A percentile compares a stretch with the other conserved stretches of the same genome.
Conservation (phyloP, 1,140 invertebrate species). For the Drosophila virilis region DNA sequence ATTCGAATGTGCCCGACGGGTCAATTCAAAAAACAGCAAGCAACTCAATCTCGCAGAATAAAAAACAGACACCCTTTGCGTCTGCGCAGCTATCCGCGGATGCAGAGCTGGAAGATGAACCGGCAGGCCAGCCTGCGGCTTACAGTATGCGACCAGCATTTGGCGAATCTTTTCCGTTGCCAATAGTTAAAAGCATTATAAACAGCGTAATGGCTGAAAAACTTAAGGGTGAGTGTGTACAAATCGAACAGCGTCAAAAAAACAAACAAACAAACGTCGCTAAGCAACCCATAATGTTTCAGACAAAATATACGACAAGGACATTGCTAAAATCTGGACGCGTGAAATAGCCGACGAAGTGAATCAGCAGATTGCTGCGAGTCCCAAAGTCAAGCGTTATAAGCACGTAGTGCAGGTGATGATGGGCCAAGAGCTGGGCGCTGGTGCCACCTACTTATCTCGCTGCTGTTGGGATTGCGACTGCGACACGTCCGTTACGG, state of each 20-base stretch:
- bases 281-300: slow-evolving; percentile 38
- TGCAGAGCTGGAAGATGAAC: slow-evolving; percentile 29
- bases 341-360: slow-evolving; percentile 68
- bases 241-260: slow-evolving; percentile 21
- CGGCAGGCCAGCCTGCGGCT: slow-evolving; percentile 43
- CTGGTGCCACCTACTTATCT: slow-evolving; percentile 59
- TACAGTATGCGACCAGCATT: slow-evolving; percentile 74
- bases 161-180: slow-evolving; percentile 70
- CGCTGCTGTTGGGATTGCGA: slow-evolving; percentile 75
- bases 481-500: slow-evolving; percentile 67
- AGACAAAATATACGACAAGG: slow-evolving; percentile 69
- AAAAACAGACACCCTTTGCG: slow-evolving; percentile 16
- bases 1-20: neutral
- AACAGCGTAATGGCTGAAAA: slow-evolving; percentile 61
- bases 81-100: slow-evolving; percentile 18
- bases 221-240: slow-evolving; percentile 52
- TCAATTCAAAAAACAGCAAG: neutral
- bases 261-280: slow-evolving; percentile 30
- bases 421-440: slow-evolving; percentile 70
- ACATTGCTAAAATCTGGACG: slow-evolving; percentile 58
- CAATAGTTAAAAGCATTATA: slow-evolving; percentile 60
- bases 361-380: slow-evolving; percentile 64
- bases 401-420: slow-evolving; percentile 75
- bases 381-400: slow-evolving; percentile 61
- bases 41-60: slow-evolving; percentile 11